phyloP scores from a whole-genome alignment of 2,113 vertebrate genomes.

The Ovis canadensis region DNA sequence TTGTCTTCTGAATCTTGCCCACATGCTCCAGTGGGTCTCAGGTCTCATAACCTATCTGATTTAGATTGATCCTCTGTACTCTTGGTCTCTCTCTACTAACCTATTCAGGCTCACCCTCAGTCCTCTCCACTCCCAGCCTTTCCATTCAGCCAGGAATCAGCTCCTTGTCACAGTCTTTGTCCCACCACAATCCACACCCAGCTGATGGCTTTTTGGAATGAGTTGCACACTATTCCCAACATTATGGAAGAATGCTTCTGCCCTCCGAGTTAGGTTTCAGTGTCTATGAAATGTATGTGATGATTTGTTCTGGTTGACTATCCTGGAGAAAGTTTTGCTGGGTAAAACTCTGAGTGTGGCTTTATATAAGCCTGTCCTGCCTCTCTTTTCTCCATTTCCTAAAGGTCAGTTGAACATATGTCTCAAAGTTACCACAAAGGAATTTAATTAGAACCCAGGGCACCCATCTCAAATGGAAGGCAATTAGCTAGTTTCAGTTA shows the following conservation, averaged over 20 bases:
- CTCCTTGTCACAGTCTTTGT: background rate
- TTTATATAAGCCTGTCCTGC: background rate
- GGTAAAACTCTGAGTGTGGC: background rate
- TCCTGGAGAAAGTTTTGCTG: background rate
- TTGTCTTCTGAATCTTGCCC: background rate
- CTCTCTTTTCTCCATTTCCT: conserved; percentile 28
- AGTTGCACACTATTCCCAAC: background rate
- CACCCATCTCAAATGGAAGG: conserved; percentile 45
- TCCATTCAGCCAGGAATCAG: background rate
- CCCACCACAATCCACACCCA: background rate
- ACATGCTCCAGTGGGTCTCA: background rate
- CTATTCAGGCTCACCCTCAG: background rate
- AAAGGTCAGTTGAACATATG: conserved; percentile 36
- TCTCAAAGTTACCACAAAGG: background rate
- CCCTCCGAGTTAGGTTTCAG: background rate
- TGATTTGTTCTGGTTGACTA: background rate
- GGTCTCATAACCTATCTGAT: background rate
- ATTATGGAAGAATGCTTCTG: background rate
- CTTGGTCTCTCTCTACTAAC: background rate
- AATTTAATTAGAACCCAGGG: conserved; percentile 15
- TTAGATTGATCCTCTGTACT: background rate
- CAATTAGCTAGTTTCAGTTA: background rate
- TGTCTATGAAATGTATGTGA: background rate
- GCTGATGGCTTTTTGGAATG: background rate
- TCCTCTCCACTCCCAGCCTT: background rate